Conservation (phyloP, 1,140 invertebrate genomes). For the Coptotermes formosanus region DNA sequence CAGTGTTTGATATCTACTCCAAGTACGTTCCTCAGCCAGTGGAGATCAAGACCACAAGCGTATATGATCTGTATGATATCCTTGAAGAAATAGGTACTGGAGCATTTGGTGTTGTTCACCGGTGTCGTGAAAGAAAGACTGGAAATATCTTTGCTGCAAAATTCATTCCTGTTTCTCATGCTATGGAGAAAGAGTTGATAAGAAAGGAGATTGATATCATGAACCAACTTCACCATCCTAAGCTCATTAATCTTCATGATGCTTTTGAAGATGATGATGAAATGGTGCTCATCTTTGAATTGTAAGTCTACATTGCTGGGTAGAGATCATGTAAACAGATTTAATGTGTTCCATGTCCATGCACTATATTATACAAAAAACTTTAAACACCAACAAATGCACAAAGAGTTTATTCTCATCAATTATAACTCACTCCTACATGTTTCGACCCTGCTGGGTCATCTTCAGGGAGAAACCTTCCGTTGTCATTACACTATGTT, state of each 20-base stretch:
- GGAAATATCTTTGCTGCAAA: slow-evolving; percentile 98
- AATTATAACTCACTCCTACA: too few relatives aligned
- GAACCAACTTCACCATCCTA: slow-evolving; percentile 97
- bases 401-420: too few relatives aligned
- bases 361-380: too few relatives aligned
- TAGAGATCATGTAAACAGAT: too few relatives aligned
- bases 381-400: too few relatives aligned
- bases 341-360: too few relatives aligned
- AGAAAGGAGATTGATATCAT: slow-evolving; percentile 98
- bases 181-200: slow-evolving; percentile 95
- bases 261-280: slow-evolving; percentile 99
- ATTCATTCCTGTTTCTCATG: slow-evolving; percentile 94
- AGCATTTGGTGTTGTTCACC: slow-evolving; percentile 97
- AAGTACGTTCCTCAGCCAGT: slow-evolving; percentile 96
- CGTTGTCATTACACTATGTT: too few relatives aligned
- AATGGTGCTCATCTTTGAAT: slow-evolving; percentile 99
- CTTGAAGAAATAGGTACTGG: slow-evolving; percentile 98
- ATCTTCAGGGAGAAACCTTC: too few relatives aligned
- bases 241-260: slow-evolving; percentile 97
- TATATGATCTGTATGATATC: slow-evolving; percentile 98
- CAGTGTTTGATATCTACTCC: slow-evolving; percentile 95
- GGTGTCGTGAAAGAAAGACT: slow-evolving; percentile 92
- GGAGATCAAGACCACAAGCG: slow-evolving; percentile 90
- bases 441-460: too few relatives aligned
- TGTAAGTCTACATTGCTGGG: slow-evolving; percentile 68